Evolutionary conservation across 2,797 vertebrate species (phyloP), one percentile per base, ranked within the genome.

Genomic region (Syndactyla subalaris): DNA sequence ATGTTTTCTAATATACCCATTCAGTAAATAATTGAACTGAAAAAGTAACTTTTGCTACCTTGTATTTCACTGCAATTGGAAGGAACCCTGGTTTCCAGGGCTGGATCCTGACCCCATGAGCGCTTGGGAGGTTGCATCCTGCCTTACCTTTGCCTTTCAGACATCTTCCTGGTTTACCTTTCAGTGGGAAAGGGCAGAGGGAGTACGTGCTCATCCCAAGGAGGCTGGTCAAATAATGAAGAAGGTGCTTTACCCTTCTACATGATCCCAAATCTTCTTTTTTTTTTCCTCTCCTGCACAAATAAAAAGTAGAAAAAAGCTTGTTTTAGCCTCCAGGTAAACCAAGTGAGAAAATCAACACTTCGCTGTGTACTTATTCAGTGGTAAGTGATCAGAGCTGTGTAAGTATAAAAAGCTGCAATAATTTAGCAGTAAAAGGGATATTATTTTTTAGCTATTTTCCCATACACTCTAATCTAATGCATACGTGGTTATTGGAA

Each of bases 151-250:
- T 66, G 27, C 46, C 46, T 71, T 88, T 85, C 65, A 78, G 66
- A 55, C 24, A 34, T 12, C 14, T 73, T 14, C 7, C n/a, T 81
- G 26, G 12, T 70, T 89, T 41, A 54, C 10, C 36, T 75, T 73
- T n/a, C 32, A 49, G 1, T 29, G 41, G 43, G 36, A 88, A 80
- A 75, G 58, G 39, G 54, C 63, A 75, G 54, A 82, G 43, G 13
- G 10, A 65, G n/a, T 30, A 57, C 0, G 0, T 75, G 22, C 58
- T 62, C 14, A 36, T 45, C 46, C 58, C 59, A 71, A 67, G 22
- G 39, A 76, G 29, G 22, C 24, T 67, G 29, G 19, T 70, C 72
- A 72, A 75, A 62, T 43, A 72, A 43, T 4, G 22, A 82, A 54
- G 32, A 65, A 51, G 14, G 20, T 54, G 15, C 20, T 65, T 87